Conservation (phyloP, 1,140 invertebrate species). For the Meloidogyne hapla region DNA sequence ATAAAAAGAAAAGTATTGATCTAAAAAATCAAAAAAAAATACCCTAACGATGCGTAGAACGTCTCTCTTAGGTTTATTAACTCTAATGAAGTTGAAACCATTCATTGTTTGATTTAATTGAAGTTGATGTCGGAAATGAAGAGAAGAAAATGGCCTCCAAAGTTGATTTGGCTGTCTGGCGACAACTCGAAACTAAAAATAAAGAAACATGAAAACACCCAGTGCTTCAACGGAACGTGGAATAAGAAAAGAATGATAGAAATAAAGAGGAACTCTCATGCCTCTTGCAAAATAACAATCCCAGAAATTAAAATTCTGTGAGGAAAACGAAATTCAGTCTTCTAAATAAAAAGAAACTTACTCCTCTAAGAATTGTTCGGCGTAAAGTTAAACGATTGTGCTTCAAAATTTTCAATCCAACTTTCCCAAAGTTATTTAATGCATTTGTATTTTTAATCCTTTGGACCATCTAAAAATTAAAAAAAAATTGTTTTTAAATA, state of each 20-base stretch:
- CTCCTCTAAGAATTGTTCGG: background rate
- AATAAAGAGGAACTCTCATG: no score
- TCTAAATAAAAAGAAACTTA: background rate
- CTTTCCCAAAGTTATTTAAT: background rate
- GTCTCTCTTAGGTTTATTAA: background rate
- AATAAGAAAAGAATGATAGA: no score
- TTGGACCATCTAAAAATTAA: slow-evolving; percentile 15
- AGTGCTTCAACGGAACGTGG: no score
- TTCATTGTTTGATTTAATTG: slow-evolving; percentile 8
- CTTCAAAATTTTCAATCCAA: background rate
- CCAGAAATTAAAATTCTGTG: no score
- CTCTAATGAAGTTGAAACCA: slow-evolving; percentile 15
- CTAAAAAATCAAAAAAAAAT: no score
- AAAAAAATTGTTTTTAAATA: background rate
- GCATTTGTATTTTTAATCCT: background rate
- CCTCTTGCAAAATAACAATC: no score
- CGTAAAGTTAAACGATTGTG: background rate
- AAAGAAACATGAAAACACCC: no score
- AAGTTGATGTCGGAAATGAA: slow-evolving; percentile 27
- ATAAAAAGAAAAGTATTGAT: no score
- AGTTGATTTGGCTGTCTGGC: background rate
- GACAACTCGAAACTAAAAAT: background rate
- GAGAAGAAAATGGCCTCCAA: slow-evolving; percentile 27
- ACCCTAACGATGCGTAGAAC: slow-evolving; percentile 25
- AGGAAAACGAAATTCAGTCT: no score